Evolutionary conservation across 2,888 invertebrate genomes (phyloP), one percentile per base, ranked within the genome.

Genomic region (Drosophila incognita): DNA sequence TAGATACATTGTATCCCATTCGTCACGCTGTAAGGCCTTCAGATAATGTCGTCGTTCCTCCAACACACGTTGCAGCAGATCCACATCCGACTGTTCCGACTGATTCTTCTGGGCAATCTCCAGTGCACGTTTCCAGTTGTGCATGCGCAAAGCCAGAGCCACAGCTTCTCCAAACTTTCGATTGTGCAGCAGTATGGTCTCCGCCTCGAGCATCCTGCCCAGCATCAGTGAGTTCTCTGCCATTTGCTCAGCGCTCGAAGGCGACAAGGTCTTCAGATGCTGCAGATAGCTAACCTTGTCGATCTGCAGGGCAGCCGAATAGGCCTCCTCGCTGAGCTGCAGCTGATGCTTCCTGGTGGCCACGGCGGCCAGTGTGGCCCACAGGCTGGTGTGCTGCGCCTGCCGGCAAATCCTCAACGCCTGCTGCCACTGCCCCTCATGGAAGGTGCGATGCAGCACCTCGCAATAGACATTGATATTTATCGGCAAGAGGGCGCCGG

Each of bases 341-440:
- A 98, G 93, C 87, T 99, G 97, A 91, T 96, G 96, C 73, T 96
- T 96, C 79, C 97, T 96, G 67, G 97, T 97, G 1, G 99, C 96
- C 92, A 99, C 94, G 0, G 98, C 98, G 0, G 99, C 99, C 81
- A 99, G 94, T 79, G 98, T 98, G 0, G 98, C 97, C 99, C 99
- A 99, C 21, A 99, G 93, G n/a, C 95, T 95, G 69, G 94, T 94
- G 78, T 95, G 95, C 92, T 93, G 92, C 0, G 92, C 92, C 61
- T 92, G 71, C 3, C 93, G 92, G 88, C 96, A 97, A 69, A 99
- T 95, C 91, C 97, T 95, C 64, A 98, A 94, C 3, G 98, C 98
- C 87, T 97, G 96, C 70, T 96, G 96, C 97, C 98, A 98, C 93
- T 96, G 96, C 61, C 96, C 96, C 35, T 95, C 95, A 61, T 96